Percentiles rank a stretch among this genome's conserved stretches.
phyloP scores from a whole-genome alignment of 2,888 invertebrate genomes.

The Hymenopus coronatus region DNA sequence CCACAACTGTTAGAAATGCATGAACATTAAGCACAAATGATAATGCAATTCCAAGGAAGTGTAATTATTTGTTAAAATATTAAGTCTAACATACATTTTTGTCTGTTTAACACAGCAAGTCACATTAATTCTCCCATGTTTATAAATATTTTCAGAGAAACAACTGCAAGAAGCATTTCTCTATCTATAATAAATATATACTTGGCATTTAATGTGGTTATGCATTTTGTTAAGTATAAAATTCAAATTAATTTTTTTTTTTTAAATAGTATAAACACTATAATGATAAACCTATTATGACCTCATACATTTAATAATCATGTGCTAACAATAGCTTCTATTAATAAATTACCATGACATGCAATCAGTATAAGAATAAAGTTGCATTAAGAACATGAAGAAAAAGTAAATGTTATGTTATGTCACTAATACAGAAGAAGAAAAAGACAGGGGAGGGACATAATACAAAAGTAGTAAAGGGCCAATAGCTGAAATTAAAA shows the following conservation, averaged over 20 bases:
- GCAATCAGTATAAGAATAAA: background rate
- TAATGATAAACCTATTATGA: background rate
- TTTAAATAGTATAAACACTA: background rate
- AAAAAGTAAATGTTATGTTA: background rate
- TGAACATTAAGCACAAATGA: too few relatives aligned
- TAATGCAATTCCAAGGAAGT: too few relatives aligned
- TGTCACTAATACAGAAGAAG: background rate
- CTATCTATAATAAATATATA: too few relatives aligned
- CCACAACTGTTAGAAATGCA: too few relatives aligned
- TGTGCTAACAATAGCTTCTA: background rate
- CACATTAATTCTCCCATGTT: too few relatives aligned
- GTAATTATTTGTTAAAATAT: too few relatives aligned
- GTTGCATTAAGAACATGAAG: background rate
- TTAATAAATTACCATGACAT: background rate
- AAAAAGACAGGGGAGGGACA: background rate
- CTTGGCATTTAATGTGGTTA: background rate
- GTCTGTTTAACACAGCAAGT: too few relatives aligned
- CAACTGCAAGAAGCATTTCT: too few relatives aligned
- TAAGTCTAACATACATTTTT: too few relatives aligned
- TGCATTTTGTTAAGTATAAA: background rate
- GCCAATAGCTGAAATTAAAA: background rate
- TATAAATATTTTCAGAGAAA: too few relatives aligned
- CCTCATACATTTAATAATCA: background rate
- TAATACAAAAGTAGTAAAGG: background rate
- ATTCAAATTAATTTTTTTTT: background rate